Base-by-base conservation (phyloP, 2,888 invertebrate genomes). In the Agriopis marginaria region DNA sequence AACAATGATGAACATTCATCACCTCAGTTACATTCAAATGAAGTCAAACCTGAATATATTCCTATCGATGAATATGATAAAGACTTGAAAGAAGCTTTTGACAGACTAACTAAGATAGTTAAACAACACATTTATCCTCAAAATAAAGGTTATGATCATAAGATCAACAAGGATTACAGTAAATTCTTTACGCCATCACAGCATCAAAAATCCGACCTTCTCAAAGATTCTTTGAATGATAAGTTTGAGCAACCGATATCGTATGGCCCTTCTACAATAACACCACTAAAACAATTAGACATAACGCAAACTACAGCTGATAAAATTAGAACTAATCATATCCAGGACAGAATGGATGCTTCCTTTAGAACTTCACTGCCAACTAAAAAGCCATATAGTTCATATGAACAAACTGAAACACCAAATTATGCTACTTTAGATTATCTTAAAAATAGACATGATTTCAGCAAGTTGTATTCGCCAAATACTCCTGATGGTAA, bases 121-220 rank as follows among this genome's bases (percentile, higher is more conserved):
- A 82, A 83, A 76, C 72, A 80, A 45, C 84, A 86, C 47, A 82
- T 87, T 7, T 85, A 89, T 75, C 86, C 89, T 40, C 54, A 67
- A 63, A 82, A 82, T 10, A 78, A 83, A 40, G 78, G 70, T 47
- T 83, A 82, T 60, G 77, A 80, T 73, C 83, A 80, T 62, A 83
- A 81, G 77, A 71, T 76, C 8, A 79, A 79, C 54, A 75, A 73
- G 12, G 79, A 84, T 61, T 81, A 84, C 63, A 80, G 77, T 56
- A 73, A 81, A 70, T 81, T 78, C 63, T 77, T 77, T 65, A 72
- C 61, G 55, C 79, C 80, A 44, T 63, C 68, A 49, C 66, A 75
- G 42, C 72, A 63, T 61, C 74, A 70, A 74, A 68, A 62, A 45
- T 61, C 67, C n/a, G 62, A 71, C 49, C 7, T 45, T 44, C 44